Conservation (phyloP, 1,140 invertebrate species). For the Trigoniulus corallinus region DNA sequence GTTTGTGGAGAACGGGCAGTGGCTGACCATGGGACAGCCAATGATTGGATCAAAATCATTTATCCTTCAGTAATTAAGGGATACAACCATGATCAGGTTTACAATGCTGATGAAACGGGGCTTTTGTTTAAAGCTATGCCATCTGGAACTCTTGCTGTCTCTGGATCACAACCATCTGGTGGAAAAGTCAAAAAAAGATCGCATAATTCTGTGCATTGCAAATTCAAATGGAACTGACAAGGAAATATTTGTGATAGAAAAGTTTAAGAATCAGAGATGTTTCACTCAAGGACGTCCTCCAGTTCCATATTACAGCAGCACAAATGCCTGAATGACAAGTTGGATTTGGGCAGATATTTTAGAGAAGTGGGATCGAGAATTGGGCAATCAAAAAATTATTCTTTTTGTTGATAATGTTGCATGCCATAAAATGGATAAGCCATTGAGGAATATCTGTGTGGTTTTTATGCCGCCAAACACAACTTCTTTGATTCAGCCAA, state of each 20-base stretch:
- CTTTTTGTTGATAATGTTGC: constrained; percentile 9
- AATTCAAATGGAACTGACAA: constrained; percentile 13
- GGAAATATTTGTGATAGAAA: constrained; percentile 13
- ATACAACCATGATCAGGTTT: constrained; percentile 20
- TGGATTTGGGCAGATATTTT: constrained; percentile 14
- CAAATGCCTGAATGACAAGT: constrained; percentile 17
- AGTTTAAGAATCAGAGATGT: constrained; percentile 13
- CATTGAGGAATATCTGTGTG: constrained; percentile 7
- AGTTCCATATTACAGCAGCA: constrained; percentile 10
- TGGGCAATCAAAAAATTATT: constrained; percentile 11
- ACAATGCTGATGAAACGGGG: constrained; percentile 15
- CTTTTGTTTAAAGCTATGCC: constrained; percentile 14
- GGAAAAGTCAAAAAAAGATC: constrained; percentile 15
- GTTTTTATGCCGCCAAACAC: constrained; percentile 13
- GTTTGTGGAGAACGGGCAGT: constrained; percentile 12
- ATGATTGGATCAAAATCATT: constrained; percentile 3
- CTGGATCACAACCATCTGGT: constrained; percentile 11
- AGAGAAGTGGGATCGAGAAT: constrained; percentile 9
- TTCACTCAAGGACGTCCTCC: constrained; percentile 14
- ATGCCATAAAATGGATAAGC: not conserved
- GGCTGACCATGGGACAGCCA: constrained; percentile 6
- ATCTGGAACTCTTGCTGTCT: constrained; percentile 12
- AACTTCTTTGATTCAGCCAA: constrained; percentile 12
- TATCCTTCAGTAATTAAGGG: constrained; percentile 8
- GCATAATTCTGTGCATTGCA: constrained; percentile 8